Conservation (phyloP, 1,140 invertebrate genomes). For the Meloidogyne exigua region DNA sequence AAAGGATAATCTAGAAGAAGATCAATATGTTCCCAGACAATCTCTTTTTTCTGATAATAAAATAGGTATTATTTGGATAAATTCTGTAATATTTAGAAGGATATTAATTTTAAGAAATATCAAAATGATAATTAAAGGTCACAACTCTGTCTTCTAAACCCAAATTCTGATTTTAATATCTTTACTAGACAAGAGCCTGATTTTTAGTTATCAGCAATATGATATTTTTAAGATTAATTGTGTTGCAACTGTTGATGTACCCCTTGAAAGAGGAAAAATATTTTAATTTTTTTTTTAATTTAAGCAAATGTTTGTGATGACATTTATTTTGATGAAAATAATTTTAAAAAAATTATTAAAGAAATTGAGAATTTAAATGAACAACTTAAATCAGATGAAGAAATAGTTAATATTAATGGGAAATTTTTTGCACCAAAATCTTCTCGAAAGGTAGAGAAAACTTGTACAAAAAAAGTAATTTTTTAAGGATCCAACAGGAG, state of each 20-base stretch:
- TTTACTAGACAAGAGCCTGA: no score
- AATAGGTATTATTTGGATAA: not conserved
- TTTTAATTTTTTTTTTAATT: no score
- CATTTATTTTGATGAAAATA: not conserved
- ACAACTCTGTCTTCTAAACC: no score
- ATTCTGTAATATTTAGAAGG: not conserved
- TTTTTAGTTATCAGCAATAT: no score
- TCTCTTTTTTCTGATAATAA: not conserved
- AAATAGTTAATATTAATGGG: conserved; percentile 10
- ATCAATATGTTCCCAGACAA: not conserved
- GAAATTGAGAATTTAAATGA: not conserved
- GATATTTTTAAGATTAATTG: no score
- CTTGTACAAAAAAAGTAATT: not conserved
- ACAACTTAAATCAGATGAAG: conserved; percentile 1
- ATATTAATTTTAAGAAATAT: not conserved
- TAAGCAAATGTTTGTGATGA: not conserved
- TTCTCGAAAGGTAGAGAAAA: conserved; percentile 13
- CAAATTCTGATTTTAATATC: no score
- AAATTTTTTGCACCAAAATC: conserved; percentile 18
- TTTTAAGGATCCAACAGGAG: not conserved
- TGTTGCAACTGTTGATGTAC: no score
- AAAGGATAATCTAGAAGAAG: conserved; percentile 17
- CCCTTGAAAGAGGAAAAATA: no score
- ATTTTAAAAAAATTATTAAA: not conserved
- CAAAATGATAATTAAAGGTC: no score